A percentile compares a stretch with the other conserved stretches of the same genome.
Evolutionary conservation across 1,140 invertebrate genomes (phyloP).

Genomic region (Ips nitidus): DNA sequence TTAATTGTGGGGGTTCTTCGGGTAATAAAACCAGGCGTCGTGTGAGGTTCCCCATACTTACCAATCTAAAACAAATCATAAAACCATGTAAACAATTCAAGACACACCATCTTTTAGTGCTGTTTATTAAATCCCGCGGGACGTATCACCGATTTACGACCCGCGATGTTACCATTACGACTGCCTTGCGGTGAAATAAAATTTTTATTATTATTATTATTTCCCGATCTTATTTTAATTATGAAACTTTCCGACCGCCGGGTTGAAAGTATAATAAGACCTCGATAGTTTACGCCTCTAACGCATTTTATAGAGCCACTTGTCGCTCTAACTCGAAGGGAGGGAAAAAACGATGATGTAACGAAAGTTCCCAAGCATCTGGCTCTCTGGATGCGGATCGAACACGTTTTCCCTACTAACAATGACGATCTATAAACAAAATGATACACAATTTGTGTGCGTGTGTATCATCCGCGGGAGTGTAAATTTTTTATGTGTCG

Average conservation of each 20-base stretch:
- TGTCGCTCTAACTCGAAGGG: too few species aligned
- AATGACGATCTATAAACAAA: too few species aligned
- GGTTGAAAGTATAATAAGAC: too few species aligned
- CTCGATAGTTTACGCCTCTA: too few species aligned
- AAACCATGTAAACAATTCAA: constrained; percentile 48
- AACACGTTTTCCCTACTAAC: too few species aligned
- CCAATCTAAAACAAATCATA: constrained; percentile 51
- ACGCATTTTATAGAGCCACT: too few species aligned
- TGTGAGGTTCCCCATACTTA: constrained; percentile 51
- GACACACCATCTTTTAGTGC: constrained; percentile 37
- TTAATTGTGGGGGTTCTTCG: too few species aligned
- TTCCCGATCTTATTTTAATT: constrained; percentile 17
- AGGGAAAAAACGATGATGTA: too few species aligned
- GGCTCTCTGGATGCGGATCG: too few species aligned
- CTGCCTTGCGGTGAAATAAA: constrained; percentile 32
- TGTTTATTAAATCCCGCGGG: constrained; percentile 38
- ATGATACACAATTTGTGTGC: not conserved
- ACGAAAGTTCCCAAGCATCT: too few species aligned
- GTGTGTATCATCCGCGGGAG: not conserved
- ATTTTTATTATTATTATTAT: constrained; percentile 19
- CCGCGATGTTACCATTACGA: constrained; percentile 18
- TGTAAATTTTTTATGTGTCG: constrained; percentile 24
- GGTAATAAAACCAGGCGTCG: constrained; percentile 34
- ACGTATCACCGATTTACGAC: constrained; percentile 22
- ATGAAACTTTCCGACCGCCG: not conserved